These are phyloP conservation scores for Carcharodon carcharias DNA, from an alignment of 2,797 vertebrate species.

Conservation along the genomic window DNA sequence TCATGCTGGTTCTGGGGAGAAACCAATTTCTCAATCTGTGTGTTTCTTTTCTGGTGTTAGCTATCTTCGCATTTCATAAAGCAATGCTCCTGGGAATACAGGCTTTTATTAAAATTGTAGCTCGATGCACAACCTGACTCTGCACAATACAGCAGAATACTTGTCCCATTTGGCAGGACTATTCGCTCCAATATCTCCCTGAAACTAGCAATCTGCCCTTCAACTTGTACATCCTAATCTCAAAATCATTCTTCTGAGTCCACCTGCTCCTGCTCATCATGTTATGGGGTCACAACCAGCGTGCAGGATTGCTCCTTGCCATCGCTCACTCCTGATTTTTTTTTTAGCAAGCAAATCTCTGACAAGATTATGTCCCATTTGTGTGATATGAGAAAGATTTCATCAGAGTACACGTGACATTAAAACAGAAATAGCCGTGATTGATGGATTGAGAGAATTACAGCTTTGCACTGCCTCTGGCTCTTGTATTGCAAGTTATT, in stretches of 20 bases:
- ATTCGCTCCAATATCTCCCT: neutral
- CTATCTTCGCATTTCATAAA: neutral
- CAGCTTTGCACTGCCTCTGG: neutral
- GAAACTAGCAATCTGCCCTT: neutral
- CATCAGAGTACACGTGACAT: neutral
- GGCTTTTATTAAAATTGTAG: neutral
- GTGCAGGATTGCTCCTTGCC: neutral
- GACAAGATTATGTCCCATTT: neutral
- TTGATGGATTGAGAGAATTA: constrained; percentile 8
- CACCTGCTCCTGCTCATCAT: neutral
- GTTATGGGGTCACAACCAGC: neutral
- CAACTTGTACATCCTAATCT: neutral
- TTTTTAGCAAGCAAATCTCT: neutral
- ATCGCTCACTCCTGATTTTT: neutral
- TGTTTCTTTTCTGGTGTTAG: neutral
- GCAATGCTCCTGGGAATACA: neutral
- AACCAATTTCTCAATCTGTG: neutral
- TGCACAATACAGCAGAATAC: too few relatives aligned
- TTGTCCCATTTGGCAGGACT: neutral
- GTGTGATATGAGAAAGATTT: neutral
- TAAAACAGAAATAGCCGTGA: constrained; percentile 6
- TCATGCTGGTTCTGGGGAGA: neutral
- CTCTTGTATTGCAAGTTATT: neutral
- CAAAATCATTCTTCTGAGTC: neutral
- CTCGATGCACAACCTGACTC: neutral